Conservation (phyloP, 2,888 invertebrate genomes). For the Oscheius sp. region DNA sequence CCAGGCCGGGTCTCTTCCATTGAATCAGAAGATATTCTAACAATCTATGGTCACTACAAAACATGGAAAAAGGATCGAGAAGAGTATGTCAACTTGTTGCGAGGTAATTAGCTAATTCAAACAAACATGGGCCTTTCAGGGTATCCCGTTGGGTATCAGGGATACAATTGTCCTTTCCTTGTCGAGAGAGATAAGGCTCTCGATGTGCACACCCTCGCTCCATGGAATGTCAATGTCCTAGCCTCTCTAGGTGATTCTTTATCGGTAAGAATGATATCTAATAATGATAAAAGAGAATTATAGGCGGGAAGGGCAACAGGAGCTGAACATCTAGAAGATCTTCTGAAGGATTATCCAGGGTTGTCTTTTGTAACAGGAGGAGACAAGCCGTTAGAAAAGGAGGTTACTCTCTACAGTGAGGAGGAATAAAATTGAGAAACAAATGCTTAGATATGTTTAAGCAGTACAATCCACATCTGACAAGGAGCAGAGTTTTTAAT, state of each 20-base stretch:
- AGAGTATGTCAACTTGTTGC: constrained; percentile 8
- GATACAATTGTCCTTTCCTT: constrained; percentile 15
- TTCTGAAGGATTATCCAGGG: constrained; percentile 33
- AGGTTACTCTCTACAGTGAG: constrained; percentile 40
- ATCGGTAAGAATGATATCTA: constrained; percentile 22
- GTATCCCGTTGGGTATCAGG: constrained; percentile 27
- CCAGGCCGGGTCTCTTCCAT: background rate
- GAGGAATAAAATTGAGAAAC: background rate
- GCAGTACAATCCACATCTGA: constrained; percentile 32
- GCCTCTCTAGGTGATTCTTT: constrained; percentile 44
- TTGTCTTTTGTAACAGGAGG: constrained; percentile 40
- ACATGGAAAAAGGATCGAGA: constrained; percentile 18
- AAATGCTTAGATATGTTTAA: constrained; percentile 38
- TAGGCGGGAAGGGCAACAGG: constrained; percentile 35
- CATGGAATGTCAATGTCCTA: constrained; percentile 38
- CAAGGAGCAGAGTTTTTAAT: constrained; percentile 22
- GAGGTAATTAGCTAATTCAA: constrained; percentile 8
- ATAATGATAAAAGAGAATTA: background rate
- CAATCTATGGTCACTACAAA: constrained; percentile 8
- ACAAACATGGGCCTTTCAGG: constrained; percentile 1
- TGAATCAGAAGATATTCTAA: background rate
- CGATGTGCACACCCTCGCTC: constrained; percentile 37
- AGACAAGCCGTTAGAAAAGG: constrained; percentile 29
- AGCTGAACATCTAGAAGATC: constrained; percentile 30
- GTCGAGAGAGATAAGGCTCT: background rate